Evolutionary conservation across 2,888 invertebrate genomes (phyloP).

Genomic region (Conistra vaccinii): DNA sequence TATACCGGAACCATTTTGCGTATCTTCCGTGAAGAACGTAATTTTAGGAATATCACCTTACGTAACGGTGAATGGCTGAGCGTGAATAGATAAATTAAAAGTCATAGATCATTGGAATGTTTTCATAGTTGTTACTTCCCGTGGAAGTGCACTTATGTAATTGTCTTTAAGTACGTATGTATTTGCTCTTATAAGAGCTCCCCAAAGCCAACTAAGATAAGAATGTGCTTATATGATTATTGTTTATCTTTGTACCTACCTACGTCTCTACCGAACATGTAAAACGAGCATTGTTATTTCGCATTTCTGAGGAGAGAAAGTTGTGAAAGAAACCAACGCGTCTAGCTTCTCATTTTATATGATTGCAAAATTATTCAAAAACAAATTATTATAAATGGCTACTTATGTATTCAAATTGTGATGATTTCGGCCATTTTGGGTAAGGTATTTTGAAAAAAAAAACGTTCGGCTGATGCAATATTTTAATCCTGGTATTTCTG

Average conservation of each 20-base stretch:
- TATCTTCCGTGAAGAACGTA: slow-evolving; percentile 71
- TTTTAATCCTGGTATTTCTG: slow-evolving; percentile 39
- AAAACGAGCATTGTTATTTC: slow-evolving; percentile 68
- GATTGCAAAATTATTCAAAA: slow-evolving; percentile 69
- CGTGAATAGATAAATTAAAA: slow-evolving; percentile 71
- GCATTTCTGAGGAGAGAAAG: slow-evolving; percentile 76
- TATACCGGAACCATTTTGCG: slow-evolving; percentile 70
- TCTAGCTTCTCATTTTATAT: slow-evolving; percentile 62
- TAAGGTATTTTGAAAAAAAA: slow-evolving; percentile 26
- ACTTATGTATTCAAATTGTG: slow-evolving; percentile 44
- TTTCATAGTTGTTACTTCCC: slow-evolving; percentile 64
- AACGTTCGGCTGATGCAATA: slow-evolving; percentile 22
- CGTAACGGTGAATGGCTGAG: slow-evolving; percentile 73
- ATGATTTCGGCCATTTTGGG: slow-evolving; percentile 25
- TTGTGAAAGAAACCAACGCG: slow-evolving; percentile 67
- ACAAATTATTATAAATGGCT: slow-evolving; percentile 44
- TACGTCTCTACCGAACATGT: slow-evolving; percentile 55
- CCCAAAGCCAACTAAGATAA: slow-evolving; percentile 65
- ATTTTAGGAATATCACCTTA: slow-evolving; percentile 73
- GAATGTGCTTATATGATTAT: slow-evolving; percentile 53
- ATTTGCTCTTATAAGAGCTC: slow-evolving; percentile 46
- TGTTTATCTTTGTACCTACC: slow-evolving; percentile 64
- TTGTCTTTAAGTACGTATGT: slow-evolving; percentile 33
- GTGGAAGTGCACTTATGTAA: slow-evolving; percentile 71
- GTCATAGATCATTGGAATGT: slow-evolving; percentile 60